Percentiles rank a stretch among this genome's conserved stretches.
These are phyloP conservation scores for Diplazon laetatorius DNA, from an alignment of 2,888 invertebrate genomes.

Conservation along the genomic window DNA sequence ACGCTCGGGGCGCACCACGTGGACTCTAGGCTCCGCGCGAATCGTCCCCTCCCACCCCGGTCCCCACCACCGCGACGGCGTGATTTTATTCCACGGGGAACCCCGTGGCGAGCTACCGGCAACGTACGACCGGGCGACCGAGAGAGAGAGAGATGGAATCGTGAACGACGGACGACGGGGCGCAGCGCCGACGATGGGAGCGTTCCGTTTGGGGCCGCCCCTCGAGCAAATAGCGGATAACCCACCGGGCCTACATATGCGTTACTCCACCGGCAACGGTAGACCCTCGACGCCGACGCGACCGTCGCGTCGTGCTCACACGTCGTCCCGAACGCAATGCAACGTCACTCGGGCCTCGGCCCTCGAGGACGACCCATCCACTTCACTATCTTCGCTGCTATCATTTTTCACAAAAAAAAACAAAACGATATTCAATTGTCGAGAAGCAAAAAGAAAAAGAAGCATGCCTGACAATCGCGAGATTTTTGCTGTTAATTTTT, in stretches of 20 bases:
- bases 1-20: slow-evolving; percentile 73
- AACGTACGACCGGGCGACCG: slow-evolving; percentile 60
- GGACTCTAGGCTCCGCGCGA: slow-evolving; percentile 70
- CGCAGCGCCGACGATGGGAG: slow-evolving; percentile 17
- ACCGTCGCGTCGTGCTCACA: slow-evolving; percentile 22
- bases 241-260: slow-evolving; percentile 21
- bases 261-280: slow-evolving; percentile 24
- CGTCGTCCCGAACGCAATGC: slow-evolving; percentile 32
- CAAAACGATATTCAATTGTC: too few species aligned
- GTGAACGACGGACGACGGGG: slow-evolving; percentile 39
- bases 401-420: too few species aligned
- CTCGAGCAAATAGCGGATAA: slow-evolving; percentile 64
- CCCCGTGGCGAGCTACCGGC: slow-evolving; percentile 62
- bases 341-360: slow-evolving; percentile 59
- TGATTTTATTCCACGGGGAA: slow-evolving; percentile 69
- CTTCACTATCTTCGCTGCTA: neutral
- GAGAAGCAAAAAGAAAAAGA: too few species aligned
- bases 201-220: slow-evolving; percentile 62
- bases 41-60: slow-evolving; percentile 59
- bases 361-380: slow-evolving; percentile 55
- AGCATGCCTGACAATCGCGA: too few species aligned
- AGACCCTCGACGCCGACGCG: slow-evolving; percentile 50
- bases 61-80: slow-evolving; percentile 24
- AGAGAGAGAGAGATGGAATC: slow-evolving; percentile 33
- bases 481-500: too few species aligned